These are phyloP conservation scores for Tokudaia tokunoshimensis DNA, from an alignment of 2,797 vertebrate species.

Conservation along the genomic window DNA sequence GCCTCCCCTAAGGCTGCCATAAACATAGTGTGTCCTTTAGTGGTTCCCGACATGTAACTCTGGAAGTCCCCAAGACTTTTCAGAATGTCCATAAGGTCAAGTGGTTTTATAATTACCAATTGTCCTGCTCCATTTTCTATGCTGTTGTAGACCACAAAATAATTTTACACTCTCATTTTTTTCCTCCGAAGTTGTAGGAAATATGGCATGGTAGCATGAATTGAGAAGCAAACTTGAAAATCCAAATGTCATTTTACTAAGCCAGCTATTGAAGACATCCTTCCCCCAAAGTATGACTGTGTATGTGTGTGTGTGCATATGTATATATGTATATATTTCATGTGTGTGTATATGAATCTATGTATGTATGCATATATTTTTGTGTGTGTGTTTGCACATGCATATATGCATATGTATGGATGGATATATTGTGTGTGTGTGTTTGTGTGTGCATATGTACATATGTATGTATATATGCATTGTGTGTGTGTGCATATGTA, in stretches of 20 bases:
- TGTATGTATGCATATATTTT: no score
- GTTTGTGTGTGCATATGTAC: neutral
- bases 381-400: no score
- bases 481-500: no score
- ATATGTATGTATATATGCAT: no score
- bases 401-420: no score
- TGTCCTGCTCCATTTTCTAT: neutral
- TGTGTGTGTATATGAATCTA: no score
- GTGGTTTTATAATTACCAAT: neutral
- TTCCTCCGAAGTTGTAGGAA: neutral
- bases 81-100: neutral
- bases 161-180: neutral
- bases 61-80: neutral
- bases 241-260: neutral
- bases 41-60: neutral
- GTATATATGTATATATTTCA: no score
- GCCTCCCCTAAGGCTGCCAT: neutral
- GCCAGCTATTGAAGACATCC: neutral
- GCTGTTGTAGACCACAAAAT: neutral
- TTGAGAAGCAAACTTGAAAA: neutral
- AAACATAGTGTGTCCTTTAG: neutral
- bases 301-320: neutral
- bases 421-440: no score
- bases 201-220: neutral
- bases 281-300: neutral